Evolutionary conservation across 1,140 invertebrate genomes (phyloP).

Genomic region (Brachionus sp.): DNA sequence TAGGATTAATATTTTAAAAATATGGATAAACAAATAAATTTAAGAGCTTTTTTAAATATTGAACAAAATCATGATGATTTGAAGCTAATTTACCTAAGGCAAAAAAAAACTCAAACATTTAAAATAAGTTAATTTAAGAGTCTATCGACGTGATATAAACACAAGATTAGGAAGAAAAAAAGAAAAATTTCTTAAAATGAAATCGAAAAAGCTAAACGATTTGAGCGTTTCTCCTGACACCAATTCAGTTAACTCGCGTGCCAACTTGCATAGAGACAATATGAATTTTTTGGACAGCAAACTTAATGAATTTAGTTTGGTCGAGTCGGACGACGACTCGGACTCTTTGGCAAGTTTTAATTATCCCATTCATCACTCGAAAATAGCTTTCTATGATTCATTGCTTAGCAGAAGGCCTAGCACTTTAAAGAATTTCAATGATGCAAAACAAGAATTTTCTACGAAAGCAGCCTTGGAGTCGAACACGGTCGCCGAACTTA

Average conservation of each 20-base stretch:
- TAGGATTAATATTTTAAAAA: background rate
- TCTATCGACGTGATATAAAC: constrained; percentile 9
- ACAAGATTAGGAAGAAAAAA: background rate
- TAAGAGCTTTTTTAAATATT: background rate
- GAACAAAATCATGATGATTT: background rate
- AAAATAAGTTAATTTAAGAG: background rate
- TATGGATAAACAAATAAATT: background rate
- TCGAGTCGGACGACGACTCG: background rate
- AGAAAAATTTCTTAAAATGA: constrained; percentile 29
- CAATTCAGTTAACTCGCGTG: background rate
- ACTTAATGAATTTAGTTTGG: background rate
- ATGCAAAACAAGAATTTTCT: background rate
- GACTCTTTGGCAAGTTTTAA: background rate
- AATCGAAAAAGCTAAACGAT: constrained; percentile 2
- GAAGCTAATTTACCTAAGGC: background rate
- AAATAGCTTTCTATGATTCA: constrained; percentile 11
- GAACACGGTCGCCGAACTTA: background rate
- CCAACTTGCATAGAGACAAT: background rate
- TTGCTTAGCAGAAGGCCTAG: background rate
- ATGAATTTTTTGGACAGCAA: background rate
- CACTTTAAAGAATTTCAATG: background rate
- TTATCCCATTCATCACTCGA: background rate
- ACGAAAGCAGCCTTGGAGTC: background rate
- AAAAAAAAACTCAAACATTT: background rate
- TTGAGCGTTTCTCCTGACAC: background rate